Conservation (phyloP, 1,140 invertebrate species). For the Lamellibrachia luymesi region DNA sequence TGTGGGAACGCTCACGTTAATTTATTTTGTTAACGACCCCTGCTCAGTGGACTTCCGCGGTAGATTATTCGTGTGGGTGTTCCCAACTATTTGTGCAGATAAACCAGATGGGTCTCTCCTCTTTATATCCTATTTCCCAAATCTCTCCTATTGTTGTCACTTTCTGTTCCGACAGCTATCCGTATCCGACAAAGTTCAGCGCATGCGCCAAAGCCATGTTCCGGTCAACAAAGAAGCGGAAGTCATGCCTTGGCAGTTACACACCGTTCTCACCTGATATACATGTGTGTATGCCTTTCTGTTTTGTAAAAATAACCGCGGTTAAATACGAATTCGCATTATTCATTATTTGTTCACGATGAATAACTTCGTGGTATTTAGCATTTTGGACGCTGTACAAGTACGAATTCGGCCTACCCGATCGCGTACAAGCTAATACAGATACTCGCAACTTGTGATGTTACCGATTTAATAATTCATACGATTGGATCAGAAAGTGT, state of each 20-base stretch:
- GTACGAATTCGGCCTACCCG: background rate
- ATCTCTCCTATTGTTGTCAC: background rate
- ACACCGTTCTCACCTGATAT: background rate
- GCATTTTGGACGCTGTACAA: background rate
- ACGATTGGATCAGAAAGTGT: too few relatives aligned
- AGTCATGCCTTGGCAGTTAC: background rate
- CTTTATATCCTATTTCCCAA: background rate
- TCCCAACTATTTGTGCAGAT: too few relatives aligned
- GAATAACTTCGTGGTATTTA: too few relatives aligned
- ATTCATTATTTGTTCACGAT: too few relatives aligned
- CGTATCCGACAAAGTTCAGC: background rate
- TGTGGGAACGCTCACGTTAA: background rate
- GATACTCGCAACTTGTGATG: too few relatives aligned
- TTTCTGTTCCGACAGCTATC: background rate
- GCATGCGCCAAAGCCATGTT: conserved; percentile 3
- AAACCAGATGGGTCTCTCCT: background rate
- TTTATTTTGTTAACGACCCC: too few relatives aligned
- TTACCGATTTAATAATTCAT: too few relatives aligned
- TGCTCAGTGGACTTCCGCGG: too few relatives aligned
- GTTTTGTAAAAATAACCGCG: background rate
- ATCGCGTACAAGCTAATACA: background rate
- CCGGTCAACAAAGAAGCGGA: background rate
- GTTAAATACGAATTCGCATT: background rate
- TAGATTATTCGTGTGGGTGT: too few relatives aligned
- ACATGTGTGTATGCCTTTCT: background rate